Percentiles rank a stretch among this genome's conserved stretches.
Conservation (phyloP, 2,888 invertebrate genomes). For the Agriopis aurantiaria region DNA sequence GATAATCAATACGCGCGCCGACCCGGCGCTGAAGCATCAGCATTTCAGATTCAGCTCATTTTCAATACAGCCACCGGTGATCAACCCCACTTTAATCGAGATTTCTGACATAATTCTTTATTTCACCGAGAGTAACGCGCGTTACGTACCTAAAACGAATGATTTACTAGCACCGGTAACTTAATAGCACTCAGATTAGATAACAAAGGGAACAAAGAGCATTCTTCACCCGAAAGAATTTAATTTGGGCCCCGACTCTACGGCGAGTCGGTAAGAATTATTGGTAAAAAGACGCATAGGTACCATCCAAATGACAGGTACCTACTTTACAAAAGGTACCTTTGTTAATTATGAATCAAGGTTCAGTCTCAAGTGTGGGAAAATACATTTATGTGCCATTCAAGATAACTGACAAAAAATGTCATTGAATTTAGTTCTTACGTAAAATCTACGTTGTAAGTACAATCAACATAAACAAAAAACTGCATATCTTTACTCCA, state of each 20-base stretch:
- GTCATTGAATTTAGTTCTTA: conserved; percentile 26
- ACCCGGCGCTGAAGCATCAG: conserved; percentile 14
- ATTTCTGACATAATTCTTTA: conserved; percentile 18
- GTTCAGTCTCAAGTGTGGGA: conserved; percentile 38
- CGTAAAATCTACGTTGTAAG: neutral
- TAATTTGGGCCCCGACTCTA: conserved; percentile 32
- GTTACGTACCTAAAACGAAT: conserved; percentile 35
- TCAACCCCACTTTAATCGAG: conserved; percentile 30
- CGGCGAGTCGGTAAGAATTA: conserved; percentile 15
- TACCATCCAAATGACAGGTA: neutral
- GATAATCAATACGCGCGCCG: conserved; percentile 28
- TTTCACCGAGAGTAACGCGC: conserved; percentile 2
- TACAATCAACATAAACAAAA: too few species aligned
- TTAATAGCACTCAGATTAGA: conserved; percentile 58
- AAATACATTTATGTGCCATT: conserved; percentile 15
- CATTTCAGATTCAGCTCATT: conserved; percentile 21
- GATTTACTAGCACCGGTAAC: conserved; percentile 52
- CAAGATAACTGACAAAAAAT: conserved; percentile 21
- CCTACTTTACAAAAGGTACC: neutral
- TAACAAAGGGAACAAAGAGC: conserved; percentile 53
- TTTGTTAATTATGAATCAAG: conserved; percentile 23
- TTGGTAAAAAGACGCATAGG: conserved; percentile 1
- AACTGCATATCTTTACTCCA: too few species aligned
- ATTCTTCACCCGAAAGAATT: conserved; percentile 44
- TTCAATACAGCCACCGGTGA: conserved; percentile 43